Conservation (phyloP, 1,140 invertebrate species). For the Drosophila mojavensis region DNA sequence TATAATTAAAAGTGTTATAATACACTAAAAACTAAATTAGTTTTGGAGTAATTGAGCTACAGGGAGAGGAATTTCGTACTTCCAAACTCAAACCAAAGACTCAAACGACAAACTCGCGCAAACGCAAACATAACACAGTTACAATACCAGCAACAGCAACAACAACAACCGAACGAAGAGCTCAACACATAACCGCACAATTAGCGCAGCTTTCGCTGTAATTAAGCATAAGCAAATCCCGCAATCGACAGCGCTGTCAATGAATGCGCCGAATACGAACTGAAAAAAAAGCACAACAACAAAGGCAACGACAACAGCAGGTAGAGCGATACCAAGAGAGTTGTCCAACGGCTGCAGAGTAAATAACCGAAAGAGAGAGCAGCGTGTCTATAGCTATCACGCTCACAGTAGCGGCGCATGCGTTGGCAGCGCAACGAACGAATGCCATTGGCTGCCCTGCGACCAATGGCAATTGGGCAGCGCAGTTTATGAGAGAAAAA, state of each 20-base stretch:
- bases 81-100: slow-evolving; percentile 72
- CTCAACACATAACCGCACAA: slow-evolving; percentile 44
- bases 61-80: slow-evolving; percentile 6
- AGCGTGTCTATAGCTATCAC: slow-evolving; percentile 27
- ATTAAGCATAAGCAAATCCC: slow-evolving; percentile 39
- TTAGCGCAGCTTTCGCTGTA: slow-evolving; percentile 60
- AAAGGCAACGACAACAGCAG: neutral
- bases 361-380: slow-evolving; percentile 37
- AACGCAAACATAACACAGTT: slow-evolving; percentile 18
- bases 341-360: slow-evolving; percentile 36
- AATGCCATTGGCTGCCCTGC: slow-evolving; percentile 48
- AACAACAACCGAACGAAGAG: neutral
- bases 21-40: neutral
- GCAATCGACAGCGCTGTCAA: slow-evolving; percentile 50
- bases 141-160: slow-evolving; percentile 22
- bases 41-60: neutral
- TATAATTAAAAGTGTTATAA: neutral
- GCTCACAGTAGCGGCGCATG: slow-evolving; percentile 51
- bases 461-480: slow-evolving; percentile 47
- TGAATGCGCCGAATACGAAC: slow-evolving; percentile 9
- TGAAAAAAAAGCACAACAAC: neutral
- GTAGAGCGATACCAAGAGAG: neutral
- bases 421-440: slow-evolving; percentile 47
- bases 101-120: slow-evolving; percentile 70
- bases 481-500: neutral